Evolutionary conservation across 2,888 invertebrate species (phyloP).

Genomic region (Teinopalpus imperialis): DNA sequence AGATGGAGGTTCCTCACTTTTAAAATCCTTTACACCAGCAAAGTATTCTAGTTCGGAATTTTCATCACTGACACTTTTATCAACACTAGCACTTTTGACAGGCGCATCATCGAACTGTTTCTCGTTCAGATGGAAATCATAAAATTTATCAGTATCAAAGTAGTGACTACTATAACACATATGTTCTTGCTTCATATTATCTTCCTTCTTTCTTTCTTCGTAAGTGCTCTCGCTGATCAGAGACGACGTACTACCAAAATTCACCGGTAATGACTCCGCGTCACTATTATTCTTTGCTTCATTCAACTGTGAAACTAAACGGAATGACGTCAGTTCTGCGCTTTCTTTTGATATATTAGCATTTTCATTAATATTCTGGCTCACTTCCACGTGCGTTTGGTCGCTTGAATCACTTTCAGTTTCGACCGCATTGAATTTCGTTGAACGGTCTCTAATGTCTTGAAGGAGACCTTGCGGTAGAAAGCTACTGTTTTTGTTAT

Average conservation of each 20-base stretch:
- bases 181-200: conserved; percentile 68
- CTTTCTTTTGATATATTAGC: conserved; percentile 75
- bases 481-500: conserved; percentile 71
- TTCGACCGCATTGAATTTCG: conserved; percentile 73
- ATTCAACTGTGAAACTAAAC: conserved; percentile 76
- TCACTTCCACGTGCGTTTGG: conserved; percentile 57
- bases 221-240: conserved; percentile 86
- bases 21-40: conserved; percentile 90
- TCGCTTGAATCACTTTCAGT: conserved; percentile 63
- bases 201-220: conserved; percentile 83
- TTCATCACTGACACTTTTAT: conserved; percentile 67
- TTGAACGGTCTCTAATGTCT: conserved; percentile 86
- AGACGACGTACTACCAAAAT: conserved; percentile 59
- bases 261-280: conserved; percentile 50
- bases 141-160: conserved; percentile 90
- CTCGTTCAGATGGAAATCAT: conserved; percentile 92
- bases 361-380: conserved; percentile 73
- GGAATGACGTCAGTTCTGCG: conserved; percentile 75
- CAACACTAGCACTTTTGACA: conserved; percentile 71
- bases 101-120: conserved; percentile 76
- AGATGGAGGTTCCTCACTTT: conserved; percentile 83
- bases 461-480: conserved; percentile 85
- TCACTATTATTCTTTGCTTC: conserved; percentile 56
- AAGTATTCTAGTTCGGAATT: conserved; percentile 85
- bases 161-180: conserved; percentile 77